phyloP scores from a whole-genome alignment of 2,888 invertebrate species.

The Drosophila antonietae region DNA sequence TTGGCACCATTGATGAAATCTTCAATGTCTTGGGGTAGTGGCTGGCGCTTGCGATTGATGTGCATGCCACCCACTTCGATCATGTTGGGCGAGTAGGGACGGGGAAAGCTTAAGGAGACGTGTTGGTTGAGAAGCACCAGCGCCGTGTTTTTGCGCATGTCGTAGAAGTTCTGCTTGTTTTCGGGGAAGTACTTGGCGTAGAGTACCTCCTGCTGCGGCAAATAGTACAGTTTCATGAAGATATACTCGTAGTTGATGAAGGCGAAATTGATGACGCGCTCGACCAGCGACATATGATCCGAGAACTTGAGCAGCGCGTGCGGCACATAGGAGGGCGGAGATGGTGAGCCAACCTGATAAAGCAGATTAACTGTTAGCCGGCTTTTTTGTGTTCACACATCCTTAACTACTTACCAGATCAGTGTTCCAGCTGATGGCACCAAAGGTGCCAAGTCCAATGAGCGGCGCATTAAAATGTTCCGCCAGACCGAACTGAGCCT shows the following conservation, averaged over 20 bases:
- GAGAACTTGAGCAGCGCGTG: constrained; percentile 72
- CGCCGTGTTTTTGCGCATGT: constrained; percentile 75
- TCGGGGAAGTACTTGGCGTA: constrained; percentile 77
- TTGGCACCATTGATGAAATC: constrained; percentile 83
- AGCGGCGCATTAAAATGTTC: constrained; percentile 81
- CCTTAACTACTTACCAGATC: constrained; percentile 63
- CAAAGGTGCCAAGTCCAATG: constrained; percentile 77
- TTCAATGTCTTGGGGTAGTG: constrained; percentile 82
- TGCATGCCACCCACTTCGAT: constrained; percentile 84
- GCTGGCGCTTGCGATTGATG: constrained; percentile 76
- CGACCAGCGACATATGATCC: constrained; percentile 81
- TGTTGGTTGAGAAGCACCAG: constrained; percentile 82
- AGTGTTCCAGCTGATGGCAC: constrained; percentile 80
- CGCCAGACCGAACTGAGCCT: constrained; percentile 82
- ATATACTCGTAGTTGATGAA: constrained; percentile 65
- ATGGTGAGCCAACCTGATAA: constrained; percentile 74
- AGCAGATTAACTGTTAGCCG: not conserved
- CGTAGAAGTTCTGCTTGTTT: constrained; percentile 68
- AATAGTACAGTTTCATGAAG: constrained; percentile 65
- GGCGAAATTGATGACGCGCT: constrained; percentile 82
- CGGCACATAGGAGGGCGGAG: constrained; percentile 82
- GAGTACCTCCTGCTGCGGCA: constrained; percentile 78
- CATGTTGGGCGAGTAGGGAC: constrained; percentile 84
- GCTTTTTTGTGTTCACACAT: rapidly evolving
- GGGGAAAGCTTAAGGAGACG: constrained; percentile 79